Evolutionary conservation across 2,113 vertebrate species (phyloP).

Genomic region (Regulus satrapa): DNA sequence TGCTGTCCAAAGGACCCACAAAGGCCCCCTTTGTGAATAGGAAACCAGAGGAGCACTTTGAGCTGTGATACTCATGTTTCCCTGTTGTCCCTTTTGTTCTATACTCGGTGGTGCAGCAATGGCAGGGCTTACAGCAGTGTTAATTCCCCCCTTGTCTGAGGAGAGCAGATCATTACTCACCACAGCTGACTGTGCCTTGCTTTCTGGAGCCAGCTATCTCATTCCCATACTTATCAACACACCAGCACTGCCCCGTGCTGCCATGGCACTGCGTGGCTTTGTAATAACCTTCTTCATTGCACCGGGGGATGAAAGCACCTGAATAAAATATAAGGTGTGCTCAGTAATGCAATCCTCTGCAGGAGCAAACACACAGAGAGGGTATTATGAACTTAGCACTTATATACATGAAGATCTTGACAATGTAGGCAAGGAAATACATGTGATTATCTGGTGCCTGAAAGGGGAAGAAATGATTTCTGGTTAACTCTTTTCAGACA

Average conservation of each 20-base stretch:
- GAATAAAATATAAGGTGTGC: background rate
- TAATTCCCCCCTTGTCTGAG: background rate
- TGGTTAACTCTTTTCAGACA: background rate
- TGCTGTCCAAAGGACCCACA: background rate
- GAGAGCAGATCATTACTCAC: constrained; percentile 71
- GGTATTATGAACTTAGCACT: background rate
- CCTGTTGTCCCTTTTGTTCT: background rate
- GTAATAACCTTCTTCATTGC: constrained; percentile 94
- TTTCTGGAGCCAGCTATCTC: constrained; percentile 93
- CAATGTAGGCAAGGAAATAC: background rate
- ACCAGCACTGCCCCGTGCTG: constrained; percentile 95
- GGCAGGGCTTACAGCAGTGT: background rate
- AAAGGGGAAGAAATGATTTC: background rate
- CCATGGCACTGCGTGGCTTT: constrained; percentile 92
- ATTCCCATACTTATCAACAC: constrained; percentile 95
- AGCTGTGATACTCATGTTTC: background rate
- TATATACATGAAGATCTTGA: background rate
- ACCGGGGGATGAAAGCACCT: constrained; percentile 91
- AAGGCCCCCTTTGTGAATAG: background rate
- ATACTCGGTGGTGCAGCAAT: background rate
- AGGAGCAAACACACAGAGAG: background rate
- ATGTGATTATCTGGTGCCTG: background rate
- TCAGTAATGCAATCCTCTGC: background rate
- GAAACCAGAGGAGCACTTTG: background rate
- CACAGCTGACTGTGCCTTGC: constrained; percentile 89